Percentiles rank a stretch among this genome's conserved stretches.
These are phyloP conservation scores for Piprites chloris DNA, from an alignment of 2,113 vertebrate genomes.

Conservation along the genomic window DNA sequence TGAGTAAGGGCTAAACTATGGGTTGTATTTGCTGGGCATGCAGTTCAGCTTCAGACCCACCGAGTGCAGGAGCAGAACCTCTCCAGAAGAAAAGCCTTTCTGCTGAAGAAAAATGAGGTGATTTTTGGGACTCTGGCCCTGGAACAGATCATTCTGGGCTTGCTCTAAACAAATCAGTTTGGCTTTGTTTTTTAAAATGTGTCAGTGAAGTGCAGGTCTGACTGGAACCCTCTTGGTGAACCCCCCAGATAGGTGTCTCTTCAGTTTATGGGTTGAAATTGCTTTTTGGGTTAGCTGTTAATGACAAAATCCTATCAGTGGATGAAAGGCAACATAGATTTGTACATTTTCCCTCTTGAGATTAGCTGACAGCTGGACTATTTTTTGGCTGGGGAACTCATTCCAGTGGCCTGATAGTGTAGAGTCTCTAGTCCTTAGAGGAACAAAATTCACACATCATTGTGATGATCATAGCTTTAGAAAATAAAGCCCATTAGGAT, in stretches of 20 bases:
- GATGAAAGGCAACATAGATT: background rate
- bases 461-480: background rate
- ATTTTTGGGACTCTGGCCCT: background rate
- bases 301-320: background rate
- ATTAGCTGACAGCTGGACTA: background rate
- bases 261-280: background rate
- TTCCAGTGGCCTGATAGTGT: background rate
- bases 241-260: background rate
- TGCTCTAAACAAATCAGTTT: background rate
- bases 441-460: background rate
- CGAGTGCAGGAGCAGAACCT: background rate
- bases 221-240: background rate
- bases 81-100: background rate
- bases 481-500: background rate
- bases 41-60: background rate
- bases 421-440: background rate
- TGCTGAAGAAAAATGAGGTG: background rate
- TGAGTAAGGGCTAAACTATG: slow-evolving; percentile 60
- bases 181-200: background rate
- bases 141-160: background rate
- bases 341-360: background rate
- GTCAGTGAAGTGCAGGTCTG: background rate
- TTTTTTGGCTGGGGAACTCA: background rate
- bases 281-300: background rate
- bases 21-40: background rate